These are phyloP conservation scores for Lepidochrysops patricia DNA, from an alignment of 2,888 invertebrate genomes.

Conservation along the genomic window DNA sequence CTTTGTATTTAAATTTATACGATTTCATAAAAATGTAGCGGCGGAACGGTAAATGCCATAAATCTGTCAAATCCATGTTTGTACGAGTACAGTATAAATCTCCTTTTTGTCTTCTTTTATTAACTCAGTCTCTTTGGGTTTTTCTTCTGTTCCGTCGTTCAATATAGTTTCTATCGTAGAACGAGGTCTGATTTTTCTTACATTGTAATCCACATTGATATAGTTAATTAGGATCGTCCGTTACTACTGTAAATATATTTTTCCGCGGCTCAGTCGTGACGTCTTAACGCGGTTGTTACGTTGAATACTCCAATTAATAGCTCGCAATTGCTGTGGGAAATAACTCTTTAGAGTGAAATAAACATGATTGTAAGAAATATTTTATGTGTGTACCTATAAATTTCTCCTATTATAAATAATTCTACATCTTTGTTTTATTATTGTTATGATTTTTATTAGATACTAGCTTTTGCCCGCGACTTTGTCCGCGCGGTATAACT, in stretches of 20 bases:
- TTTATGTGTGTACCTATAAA: neutral
- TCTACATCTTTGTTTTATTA: neutral
- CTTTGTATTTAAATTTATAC: slow-evolving; percentile 28
- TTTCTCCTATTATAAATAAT: neutral
- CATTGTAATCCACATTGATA: neutral
- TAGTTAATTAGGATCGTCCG: neutral
- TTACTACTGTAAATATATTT: slow-evolving; percentile 11
- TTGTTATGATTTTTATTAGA: neutral
- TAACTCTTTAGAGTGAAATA: neutral
- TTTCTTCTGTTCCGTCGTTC: too few relatives aligned
- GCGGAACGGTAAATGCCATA: neutral
- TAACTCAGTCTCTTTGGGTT: neutral
- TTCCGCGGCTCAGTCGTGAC: slow-evolving; percentile 1
- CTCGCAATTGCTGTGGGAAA: slow-evolving; percentile 7
- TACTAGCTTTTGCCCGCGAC: too few relatives aligned
- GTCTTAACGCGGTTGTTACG: slow-evolving; percentile 11
- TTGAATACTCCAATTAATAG: slow-evolving; percentile 11
- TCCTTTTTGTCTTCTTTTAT: neutral
- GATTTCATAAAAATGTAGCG: slow-evolving; percentile 1
- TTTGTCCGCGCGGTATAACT: too few relatives aligned
- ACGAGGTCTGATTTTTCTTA: neutral
- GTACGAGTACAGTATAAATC: neutral
- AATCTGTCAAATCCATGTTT: neutral
- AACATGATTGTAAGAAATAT: neutral
- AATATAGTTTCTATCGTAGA: neutral